Evolutionary conservation across 2,113 vertebrate genomes (phyloP), one percentile per base, ranked within the genome.

Genomic region (Clarias gariepinus): DNA sequence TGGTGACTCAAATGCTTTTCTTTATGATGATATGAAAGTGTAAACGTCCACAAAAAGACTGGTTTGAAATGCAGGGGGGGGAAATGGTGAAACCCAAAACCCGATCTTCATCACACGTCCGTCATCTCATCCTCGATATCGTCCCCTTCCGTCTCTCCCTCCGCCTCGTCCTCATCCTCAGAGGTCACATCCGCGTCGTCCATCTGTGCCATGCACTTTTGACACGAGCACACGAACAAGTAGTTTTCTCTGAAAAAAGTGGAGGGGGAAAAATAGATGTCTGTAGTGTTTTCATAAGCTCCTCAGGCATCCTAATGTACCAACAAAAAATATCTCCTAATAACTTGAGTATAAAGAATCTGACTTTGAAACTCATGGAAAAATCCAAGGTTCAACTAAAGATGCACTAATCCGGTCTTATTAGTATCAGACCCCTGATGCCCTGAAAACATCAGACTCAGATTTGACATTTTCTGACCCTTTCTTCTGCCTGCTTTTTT

Each of bases 51-150:
- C 63, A 81, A 61, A 33, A 21, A 69, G 76, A 55, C n/a, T 57
- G 73, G 80, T 63, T 47, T 66, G 63, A 3, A 21, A 58, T n/a
- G 55, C 47, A 47, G 19, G 41, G 2, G 2, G 53, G 13, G 2
- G 57, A 15, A 21, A 57, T 57, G 66, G 9, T 23, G 28, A 58
- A 71, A 55, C 47, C 64, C 47, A 21, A 30, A 79, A 66, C 71
- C 55, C 23, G 41, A 33, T 30, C 63, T 25, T 66, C 71, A 81
- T 98, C 95, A 99, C 92, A 99, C 97, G 0, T 99, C 97, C 0
- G 98, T 99, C 98, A 99, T 99, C 93, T 99, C 98, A 41, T 99
- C 98, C 92, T 98, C 98, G 90, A 98, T 94, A 68, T 99, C 97
- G 0, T 98, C 98, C 2, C 97, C 97, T 36, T 99, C 98, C 0